Base-by-base conservation (phyloP, 2,113 vertebrate genomes). In the Gobius niger region DNA sequence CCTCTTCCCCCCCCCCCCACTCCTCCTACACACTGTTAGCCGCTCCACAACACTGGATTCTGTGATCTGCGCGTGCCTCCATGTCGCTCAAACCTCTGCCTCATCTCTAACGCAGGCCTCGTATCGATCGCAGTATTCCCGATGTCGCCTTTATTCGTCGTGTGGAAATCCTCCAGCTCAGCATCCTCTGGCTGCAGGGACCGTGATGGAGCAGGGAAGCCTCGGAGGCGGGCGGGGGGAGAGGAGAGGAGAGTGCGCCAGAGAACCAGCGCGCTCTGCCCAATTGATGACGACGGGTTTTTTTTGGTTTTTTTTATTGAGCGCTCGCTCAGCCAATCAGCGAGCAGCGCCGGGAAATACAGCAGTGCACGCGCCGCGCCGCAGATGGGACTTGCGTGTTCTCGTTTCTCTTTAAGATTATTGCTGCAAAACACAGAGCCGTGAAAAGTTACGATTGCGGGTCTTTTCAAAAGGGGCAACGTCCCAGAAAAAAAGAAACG, bases 261-360 rank as follows among this genome's bases (percentile, higher is more conserved):
- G 62, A 84, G 81, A 83, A 0, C 52, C 42, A 73, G 68, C 68
- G n/a, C 52, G 46, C 66, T 57, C 9, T 54, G 56, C 62, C 89
- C 86, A 88, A 82, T 82, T 88, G 80, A 82, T 85, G 84, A 79
- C 72, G 60, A 70, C 83, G 18, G 77, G 69, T 52, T 50, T 65
- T 87, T 65, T 87, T 87, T 88, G 69, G 52, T 50, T 65, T 87
- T 65, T 87, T 87, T 88, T 85, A 88, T 85, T 84, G 89, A 91
- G 84, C 49, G 44, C 76, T 67, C 78, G 60, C 7, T 77, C 69
- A 80, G 67, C 92, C 91, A 93, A 93, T 92, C 79, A 88, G 75
- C 7, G 18, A 12, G 59, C 89, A 82, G 84, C 87, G 87, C 90
- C 88, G 91, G 88, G 86, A 90, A 91, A 90, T 89, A 89, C 92